A percentile compares a stretch with the other conserved stretches of the same genome.
Conservation (phyloP, 2,797 vertebrate species). For the Dermochelys coriacea region DNA sequence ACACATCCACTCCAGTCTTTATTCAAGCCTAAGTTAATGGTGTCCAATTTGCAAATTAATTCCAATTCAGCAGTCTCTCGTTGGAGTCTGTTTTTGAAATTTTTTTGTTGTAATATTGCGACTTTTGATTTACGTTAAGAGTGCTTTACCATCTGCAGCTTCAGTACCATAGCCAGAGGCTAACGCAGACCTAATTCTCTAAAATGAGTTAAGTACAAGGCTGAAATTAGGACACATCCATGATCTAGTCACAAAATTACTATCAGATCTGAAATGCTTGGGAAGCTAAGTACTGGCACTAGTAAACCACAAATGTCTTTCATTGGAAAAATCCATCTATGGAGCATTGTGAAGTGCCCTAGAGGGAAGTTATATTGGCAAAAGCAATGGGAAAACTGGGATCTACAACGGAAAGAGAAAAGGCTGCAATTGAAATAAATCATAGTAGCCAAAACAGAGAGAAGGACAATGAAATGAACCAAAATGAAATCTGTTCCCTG, state of each 20-base stretch:
- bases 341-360: neutral
- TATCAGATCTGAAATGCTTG: neutral
- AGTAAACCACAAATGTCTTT: neutral
- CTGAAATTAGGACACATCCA: neutral
- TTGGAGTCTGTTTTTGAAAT: no score
- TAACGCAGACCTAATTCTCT: constrained; percentile 17
- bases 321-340: neutral
- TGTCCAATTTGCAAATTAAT: no score
- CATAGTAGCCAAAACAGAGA: neutral
- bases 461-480: neutral
- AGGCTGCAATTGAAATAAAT: neutral
- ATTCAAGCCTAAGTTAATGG: no score
- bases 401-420: neutral
- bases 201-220: neutral
- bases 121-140: neutral
- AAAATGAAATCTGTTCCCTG: neutral
- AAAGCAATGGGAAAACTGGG: neutral
- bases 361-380: neutral
- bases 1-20: no score
- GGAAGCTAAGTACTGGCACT: neutral
- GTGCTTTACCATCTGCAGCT: constrained; percentile 23
- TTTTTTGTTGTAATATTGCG: no score
- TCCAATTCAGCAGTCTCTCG: no score
- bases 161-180: neutral
- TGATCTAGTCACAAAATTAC: neutral